Evolutionary conservation across 2,797 vertebrate species (phyloP).

Genomic region (Sebastes flavidus): DNA sequence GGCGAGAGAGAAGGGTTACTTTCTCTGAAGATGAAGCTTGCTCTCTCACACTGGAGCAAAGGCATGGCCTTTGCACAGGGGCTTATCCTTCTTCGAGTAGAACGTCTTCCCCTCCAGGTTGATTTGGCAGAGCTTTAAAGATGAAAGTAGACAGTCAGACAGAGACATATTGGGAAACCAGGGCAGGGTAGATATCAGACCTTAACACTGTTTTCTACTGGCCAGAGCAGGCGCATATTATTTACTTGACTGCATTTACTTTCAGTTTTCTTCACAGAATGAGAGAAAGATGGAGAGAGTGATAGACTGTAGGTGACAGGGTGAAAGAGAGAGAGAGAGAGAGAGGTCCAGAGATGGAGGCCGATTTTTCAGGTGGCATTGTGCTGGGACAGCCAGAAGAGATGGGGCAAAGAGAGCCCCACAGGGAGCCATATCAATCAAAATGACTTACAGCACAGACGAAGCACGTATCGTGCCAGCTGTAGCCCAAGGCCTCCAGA

Average conservation of each 20-base stretch:
- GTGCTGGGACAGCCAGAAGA: conserved; percentile 45
- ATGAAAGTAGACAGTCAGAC: conserved; percentile 66
- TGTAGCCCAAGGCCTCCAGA: conserved; percentile 97
- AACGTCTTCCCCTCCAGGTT: conserved; percentile 99
- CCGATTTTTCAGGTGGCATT: conserved; percentile 59
- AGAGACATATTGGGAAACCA: conserved; percentile 50
- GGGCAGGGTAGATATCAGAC: conserved; percentile 47
- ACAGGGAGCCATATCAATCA: conserved; percentile 69
- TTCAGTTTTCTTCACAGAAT: conserved; percentile 28
- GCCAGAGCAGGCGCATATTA: conserved; percentile 22
- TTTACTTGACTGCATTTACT: conserved; percentile 48
- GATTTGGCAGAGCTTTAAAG: conserved; percentile 94
- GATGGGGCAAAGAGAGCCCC: conserved; percentile 42
- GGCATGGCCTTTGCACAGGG: conserved; percentile 98
- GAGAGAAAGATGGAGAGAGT: conserved; percentile 13
- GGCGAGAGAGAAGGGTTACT: conserved; percentile 15
- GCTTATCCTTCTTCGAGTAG: conserved; percentile 99
- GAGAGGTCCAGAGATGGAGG: conserved; percentile 35
- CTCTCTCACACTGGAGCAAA: conserved; percentile 92
- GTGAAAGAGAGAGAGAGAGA: conserved; percentile 1
- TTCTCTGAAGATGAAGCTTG: conserved; percentile 58
- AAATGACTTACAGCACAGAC: conserved; percentile 94
- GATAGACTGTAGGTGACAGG: conserved; percentile 40
- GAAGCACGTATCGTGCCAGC: conserved; percentile 99
- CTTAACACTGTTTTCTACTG: conserved; percentile 29